Evolutionary conservation across 1,140 invertebrate genomes (phyloP), one percentile per base, ranked within the genome.

Genomic region (Drosophila nigrodunni): DNA sequence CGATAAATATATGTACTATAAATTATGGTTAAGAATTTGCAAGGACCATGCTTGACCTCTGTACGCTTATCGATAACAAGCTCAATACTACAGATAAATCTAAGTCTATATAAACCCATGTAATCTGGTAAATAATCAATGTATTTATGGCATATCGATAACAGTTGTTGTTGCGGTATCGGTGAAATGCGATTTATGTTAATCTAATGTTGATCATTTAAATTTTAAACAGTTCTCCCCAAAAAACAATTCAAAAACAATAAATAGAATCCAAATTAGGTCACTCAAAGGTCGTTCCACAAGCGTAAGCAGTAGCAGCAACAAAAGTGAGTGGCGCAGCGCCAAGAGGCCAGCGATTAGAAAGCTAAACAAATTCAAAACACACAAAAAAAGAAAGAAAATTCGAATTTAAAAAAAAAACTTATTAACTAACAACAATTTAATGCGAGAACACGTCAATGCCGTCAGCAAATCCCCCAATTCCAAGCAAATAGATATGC

Each of bases 341-440:
- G 58, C 58, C 41, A 57, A 69, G 37, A 41, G 43, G 59, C 30
- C 41, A 47, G 39, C 52, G 54, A 68, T 74, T 69, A 77, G 59
- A 58, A 62, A 52, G 62, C 73, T 78, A 76, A 76, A 78, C 67
- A 75, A 75, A 75, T 61, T 71, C 44, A 52, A 46, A 37, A 66
- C 15, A 11, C 34, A 46, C 4, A 3, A 35, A 44, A 15, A 18
- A 21, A 34, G 30, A 37, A 2, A 39, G 0, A 21, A 47, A 47
- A 11, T 18, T 34, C 13, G 3, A 15, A 13, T 13, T n/a, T 13
- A 8, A 25, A 34, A 35, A 13, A 68, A 73, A 54, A 78, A 75
- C 76, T 75, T 78, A 75, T 74, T 75, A 75, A 78, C 72, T 68
- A 77, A 77, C 70, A 67, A 62, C 50, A 70, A 70, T 75, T 75